Conservation (phyloP, 2,797 vertebrate genomes). For the Gorsachius magnificus region DNA sequence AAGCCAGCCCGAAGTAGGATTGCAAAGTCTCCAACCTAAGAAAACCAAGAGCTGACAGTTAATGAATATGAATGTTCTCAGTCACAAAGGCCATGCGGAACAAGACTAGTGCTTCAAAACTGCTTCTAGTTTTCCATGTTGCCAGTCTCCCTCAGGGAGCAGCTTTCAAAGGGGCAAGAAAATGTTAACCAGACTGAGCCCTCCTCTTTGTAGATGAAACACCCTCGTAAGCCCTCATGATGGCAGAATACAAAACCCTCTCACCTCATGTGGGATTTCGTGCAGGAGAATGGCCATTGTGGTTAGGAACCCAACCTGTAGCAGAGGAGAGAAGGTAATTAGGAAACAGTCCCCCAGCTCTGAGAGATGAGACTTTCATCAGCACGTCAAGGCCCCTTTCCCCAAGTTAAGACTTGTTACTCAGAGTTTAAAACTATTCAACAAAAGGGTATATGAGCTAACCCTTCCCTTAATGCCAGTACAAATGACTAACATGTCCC, state of each 20-base stretch:
- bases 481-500: background rate
- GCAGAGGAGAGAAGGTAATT: background rate
- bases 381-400: background rate
- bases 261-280: conserved; percentile 98
- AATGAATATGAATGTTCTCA: background rate
- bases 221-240: background rate
- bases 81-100: background rate
- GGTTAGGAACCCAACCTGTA: conserved; percentile 93
- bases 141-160: background rate
- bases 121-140: background rate
- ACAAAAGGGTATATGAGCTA: background rate
- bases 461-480: background rate
- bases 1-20: conserved; percentile 97
- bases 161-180: background rate
- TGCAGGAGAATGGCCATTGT: conserved; percentile 96
- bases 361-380: background rate
- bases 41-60: background rate
- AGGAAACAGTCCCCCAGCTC: background rate
- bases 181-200: background rate
- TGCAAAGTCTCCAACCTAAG: conserved; percentile 96
- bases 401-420: background rate
- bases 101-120: background rate
- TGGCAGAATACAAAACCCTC: conserved; percentile 10
- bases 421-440: background rate
- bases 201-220: background rate